A percentile compares a stretch with the other conserved stretches of the same genome.
Evolutionary conservation across 2,888 invertebrate genomes (phyloP).

Genomic region (Polymixis flavicincta): DNA sequence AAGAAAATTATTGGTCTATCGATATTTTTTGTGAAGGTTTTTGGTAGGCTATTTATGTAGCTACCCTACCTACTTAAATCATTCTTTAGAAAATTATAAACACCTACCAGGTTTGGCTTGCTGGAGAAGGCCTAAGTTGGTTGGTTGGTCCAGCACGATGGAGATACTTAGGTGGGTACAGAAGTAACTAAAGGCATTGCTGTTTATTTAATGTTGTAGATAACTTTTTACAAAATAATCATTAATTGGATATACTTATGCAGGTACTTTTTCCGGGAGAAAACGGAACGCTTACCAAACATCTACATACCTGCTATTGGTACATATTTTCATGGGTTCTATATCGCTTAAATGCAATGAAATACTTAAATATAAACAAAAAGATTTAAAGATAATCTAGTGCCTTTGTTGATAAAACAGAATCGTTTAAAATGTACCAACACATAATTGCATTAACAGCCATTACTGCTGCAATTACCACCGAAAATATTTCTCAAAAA

Average conservation of each 20-base stretch:
- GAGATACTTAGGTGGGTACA: not conserved
- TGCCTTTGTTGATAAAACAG: too few species aligned
- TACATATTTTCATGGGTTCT: too few species aligned
- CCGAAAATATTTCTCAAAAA: constrained; percentile 18
- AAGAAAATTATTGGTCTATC: not conserved
- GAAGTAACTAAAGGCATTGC: not conserved
- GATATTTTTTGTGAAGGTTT: not conserved
- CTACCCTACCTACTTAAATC: not conserved
- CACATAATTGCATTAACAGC: not conserved
- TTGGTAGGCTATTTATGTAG: too few species aligned
- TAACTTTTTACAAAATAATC: not conserved
- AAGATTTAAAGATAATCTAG: too few species aligned
- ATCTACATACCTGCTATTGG: too few species aligned
- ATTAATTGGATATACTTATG: too few species aligned
- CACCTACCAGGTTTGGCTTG: not conserved
- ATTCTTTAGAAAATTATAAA: not conserved
- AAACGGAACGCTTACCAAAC: too few species aligned
- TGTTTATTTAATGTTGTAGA: not conserved
- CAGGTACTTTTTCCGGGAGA: too few species aligned
- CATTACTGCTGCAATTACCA: constrained; percentile 19
- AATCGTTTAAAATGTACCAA: not conserved
- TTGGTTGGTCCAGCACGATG: not conserved
- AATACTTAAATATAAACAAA: too few species aligned
- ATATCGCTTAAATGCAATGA: too few species aligned
- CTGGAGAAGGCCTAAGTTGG: too few species aligned